phyloP scores from a whole-genome alignment of 1,140 invertebrate genomes.

The Euschistus heros region DNA sequence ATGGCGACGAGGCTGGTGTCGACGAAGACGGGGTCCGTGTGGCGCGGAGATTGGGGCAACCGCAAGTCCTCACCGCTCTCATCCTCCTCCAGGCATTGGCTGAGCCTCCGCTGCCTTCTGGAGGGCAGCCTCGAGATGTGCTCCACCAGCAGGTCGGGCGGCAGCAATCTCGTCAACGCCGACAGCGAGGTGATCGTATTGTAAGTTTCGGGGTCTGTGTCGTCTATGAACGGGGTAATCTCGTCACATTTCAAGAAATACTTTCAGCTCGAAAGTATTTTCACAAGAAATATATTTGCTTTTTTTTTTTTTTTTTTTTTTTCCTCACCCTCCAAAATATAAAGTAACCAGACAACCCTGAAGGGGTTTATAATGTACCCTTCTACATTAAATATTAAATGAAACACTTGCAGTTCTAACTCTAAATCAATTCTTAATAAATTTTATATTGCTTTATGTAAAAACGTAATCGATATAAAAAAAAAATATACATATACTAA shows the following conservation, averaged over 20 bases:
- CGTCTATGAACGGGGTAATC: background rate
- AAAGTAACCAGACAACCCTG: too few relatives aligned
- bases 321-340: too few relatives aligned
- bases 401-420: too few relatives aligned
- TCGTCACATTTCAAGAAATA: background rate
- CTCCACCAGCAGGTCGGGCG: background rate
- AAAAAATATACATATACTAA: too few relatives aligned
- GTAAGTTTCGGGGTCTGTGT: conserved; percentile 6
- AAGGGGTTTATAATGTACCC: too few relatives aligned
- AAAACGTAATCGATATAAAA: too few relatives aligned
- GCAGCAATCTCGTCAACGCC: background rate
- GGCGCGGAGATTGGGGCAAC: conserved; percentile 2
- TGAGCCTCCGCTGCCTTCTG: background rate
- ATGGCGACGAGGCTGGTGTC: conserved; percentile 9
- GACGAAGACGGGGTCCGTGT: conserved; percentile 21
- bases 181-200: conserved; percentile 9
- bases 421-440: too few relatives aligned
- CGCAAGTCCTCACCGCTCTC: background rate
- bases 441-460: too few relatives aligned
- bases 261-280: too few relatives aligned
- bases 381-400: too few relatives aligned
- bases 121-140: conserved; percentile 3
- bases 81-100: conserved; percentile 16
- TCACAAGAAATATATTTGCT: too few relatives aligned
- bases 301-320: too few relatives aligned